Base-by-base conservation (phyloP, 2,113 vertebrate genomes). In the Clarias batrachus region DNA sequence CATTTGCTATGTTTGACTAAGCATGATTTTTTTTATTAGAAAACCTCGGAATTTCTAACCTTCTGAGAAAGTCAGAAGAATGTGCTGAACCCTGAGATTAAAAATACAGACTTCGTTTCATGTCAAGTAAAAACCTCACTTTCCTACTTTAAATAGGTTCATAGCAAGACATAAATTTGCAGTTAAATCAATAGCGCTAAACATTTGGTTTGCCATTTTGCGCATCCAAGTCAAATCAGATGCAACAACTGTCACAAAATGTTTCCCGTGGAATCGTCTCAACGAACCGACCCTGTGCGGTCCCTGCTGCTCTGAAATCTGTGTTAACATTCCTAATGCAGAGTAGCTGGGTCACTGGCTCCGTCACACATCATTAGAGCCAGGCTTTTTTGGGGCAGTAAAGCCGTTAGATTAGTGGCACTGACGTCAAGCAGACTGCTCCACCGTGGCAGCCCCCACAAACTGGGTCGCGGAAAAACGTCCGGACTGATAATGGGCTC, bases 311-410 rank as follows among this genome's bases (percentile, higher is more conserved):
- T 70, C 48, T 19, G 17, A 70, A 66, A 83, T 52, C 56, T 63
- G 68, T 56, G 79, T 71, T 57, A 73, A 87, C 85, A 63, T 52
- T 60, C 77, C 21, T 59, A 56, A 59, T 82, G 78, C 66, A 63
- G 77, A 65, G 82, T 73, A 76, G 77, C 33, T 74, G 54, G 54
- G 62, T 74, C 79, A 74, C 68, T 81, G 79, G 56, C 79, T 79
- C 56, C 3, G 70, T 65, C 80, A 63, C 33, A 79, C 82, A 87
- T 86, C 86, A 87, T 90, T 88, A 86, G 71, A 83, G 73, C 88
- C 87, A 88, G 73, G 85, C 73, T 68, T 90, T 87, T 84, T 81
- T 2, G 89, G 87, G 78, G 65, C 89, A 87, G 80, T 89, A 87
- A 88, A 89, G 86, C 83, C 85, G 68, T 27, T 25, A 76, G 80